Evolutionary conservation across 1,140 invertebrate species (phyloP).

Genomic region (Eciton burchellii): DNA sequence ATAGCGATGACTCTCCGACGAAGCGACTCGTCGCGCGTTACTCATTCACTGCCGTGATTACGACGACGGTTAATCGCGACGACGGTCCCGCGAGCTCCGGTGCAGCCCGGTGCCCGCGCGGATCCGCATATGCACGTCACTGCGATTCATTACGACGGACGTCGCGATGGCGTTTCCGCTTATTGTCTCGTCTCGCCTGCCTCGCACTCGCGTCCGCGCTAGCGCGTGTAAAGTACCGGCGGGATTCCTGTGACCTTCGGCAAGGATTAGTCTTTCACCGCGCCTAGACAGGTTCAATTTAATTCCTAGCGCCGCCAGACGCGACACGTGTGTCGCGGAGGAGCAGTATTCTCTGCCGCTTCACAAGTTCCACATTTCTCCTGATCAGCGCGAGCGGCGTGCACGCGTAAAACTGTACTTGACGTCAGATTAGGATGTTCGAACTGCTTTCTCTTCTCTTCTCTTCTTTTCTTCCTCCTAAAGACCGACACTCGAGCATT

Average conservation of each 20-base stretch:
- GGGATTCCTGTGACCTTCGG: constrained; percentile 5
- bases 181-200: constrained; percentile 35
- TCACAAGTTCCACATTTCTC: no score
- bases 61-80: not conserved
- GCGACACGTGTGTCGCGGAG: no score
- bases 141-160: constrained; percentile 47
- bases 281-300: not conserved
- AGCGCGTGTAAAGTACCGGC: not conserved
- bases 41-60: not conserved
- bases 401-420: no score
- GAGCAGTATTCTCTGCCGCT: no score
- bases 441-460: no score
- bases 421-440: no score
- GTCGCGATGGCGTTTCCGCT: constrained; percentile 49
- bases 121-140: constrained; percentile 14
- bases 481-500: not conserved
- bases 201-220: constrained; percentile 21
- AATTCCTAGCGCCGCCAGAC: no score
- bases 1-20: not conserved
- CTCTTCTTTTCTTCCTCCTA: not conserved
- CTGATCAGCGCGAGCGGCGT: no score
- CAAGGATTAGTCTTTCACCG: not conserved
- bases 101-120: constrained; percentile 1
- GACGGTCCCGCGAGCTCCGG: constrained; percentile 19
- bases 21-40: not conserved